Base-by-base conservation (phyloP, 2,113 vertebrate genomes). In the Sisor rabdophorus region DNA sequence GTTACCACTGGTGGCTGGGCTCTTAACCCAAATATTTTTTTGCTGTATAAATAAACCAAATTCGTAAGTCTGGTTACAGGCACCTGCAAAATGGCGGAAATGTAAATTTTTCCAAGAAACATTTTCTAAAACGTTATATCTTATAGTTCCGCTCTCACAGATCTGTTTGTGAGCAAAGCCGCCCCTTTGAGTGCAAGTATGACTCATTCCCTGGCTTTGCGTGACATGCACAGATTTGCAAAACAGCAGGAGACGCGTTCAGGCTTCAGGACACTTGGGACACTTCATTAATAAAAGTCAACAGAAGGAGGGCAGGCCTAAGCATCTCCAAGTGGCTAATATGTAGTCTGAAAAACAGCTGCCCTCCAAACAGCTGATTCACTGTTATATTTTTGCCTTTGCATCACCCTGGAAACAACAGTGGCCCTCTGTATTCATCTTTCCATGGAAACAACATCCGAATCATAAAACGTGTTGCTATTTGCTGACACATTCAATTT, bases 171-270 rank as follows among this genome's bases (percentile, higher is more conserved):
- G 50, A 73, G 79, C 69, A 55, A 77, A 67, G 56, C 71, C 36
- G 71, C 55, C 36, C 40, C 58, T 76, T 44, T 47, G 54, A 73
- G 61, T n/a, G n/a, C n/a, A n/a, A n/a, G n/a, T 40, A 47, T 79
- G 73, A 82, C 73, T 76, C 81, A 30, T 40, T 71, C n/a, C 40
- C 67, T 68, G 69, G 65, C 54, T 69, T 77, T 19, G 63, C 56
- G 69, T 77, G 81, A 76, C 81, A 56, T 11, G 17, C 77, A 55
- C 61, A 79, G 73, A 73, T 73, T 73, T 79, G 65, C 26, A 73
- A 48, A 79, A 74, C 53, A 28, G 60, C 65, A 58, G 4, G 47
- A 50, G 76, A 71, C 76, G 54, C 52, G 61, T 76, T 50, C 63
- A 79, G 70, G 63, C 80, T 76, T 48, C 30, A 55, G 16, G 68